phyloP scores from a whole-genome alignment of 2,113 vertebrate genomes.

The Pelodiscus sinensis region DNA sequence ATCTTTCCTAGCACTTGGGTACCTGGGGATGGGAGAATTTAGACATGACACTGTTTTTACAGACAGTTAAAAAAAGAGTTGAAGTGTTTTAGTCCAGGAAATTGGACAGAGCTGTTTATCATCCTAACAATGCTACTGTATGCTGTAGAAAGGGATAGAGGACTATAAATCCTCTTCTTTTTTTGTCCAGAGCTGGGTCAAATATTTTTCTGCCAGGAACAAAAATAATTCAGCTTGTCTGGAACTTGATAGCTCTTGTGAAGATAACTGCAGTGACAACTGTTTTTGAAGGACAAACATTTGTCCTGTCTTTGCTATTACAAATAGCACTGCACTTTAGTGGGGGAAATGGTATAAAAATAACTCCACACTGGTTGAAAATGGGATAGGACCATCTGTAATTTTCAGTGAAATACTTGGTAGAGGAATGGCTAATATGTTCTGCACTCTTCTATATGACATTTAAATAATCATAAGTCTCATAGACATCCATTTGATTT shows the following conservation, averaged over 20 bases:
- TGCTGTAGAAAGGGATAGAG: constrained; percentile 72
- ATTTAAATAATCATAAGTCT: constrained; percentile 60
- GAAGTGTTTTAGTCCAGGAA: constrained; percentile 85
- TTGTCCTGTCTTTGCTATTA: constrained; percentile 74
- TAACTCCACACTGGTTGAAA: constrained; percentile 47
- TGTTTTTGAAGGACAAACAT: constrained; percentile 82
- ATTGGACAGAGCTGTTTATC: constrained; percentile 87
- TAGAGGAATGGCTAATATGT: constrained; percentile 8
- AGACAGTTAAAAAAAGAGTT: constrained; percentile 86
- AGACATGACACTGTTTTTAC: constrained; percentile 85
- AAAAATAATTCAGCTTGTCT: constrained; percentile 80
- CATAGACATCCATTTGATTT: not conserved
- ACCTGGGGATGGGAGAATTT: constrained; percentile 83
- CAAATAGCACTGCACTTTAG: constrained; percentile 67
- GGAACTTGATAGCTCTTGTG: constrained; percentile 79
- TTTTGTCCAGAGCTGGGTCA: constrained; percentile 78
- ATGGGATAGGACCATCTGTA: constrained; percentile 57
- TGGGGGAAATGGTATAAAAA: constrained; percentile 46
- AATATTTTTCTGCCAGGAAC: constrained; percentile 72
- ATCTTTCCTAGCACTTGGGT: constrained; percentile 84
- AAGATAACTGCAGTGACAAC: constrained; percentile 78
- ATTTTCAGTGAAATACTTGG: constrained; percentile 64
- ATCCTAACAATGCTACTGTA: constrained; percentile 81
- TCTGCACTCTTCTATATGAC: not conserved
- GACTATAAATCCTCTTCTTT: constrained; percentile 76